Evolutionary conservation across 2,888 invertebrate genomes (phyloP), one percentile per base, ranked within the genome.

Genomic region (Rhodophaea formosa): DNA sequence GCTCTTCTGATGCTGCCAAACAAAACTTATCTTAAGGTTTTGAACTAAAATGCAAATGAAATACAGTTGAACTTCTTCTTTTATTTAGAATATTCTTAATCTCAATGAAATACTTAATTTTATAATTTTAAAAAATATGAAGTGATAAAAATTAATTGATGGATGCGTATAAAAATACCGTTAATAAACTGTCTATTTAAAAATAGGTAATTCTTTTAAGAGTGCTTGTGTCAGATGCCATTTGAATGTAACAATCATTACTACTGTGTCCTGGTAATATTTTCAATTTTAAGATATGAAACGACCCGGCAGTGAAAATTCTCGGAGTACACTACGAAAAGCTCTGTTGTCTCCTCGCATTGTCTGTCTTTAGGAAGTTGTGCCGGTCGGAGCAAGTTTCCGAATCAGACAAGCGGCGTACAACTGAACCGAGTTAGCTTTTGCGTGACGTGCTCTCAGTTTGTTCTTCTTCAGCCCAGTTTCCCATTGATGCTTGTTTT

Each of bases 391-490:
- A 76, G 75, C 77, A 83, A 88, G 81, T 86, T 86, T 75, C 65
- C 70, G 72, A 86, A 86, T 84, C 82, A 81, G 79, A 81, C 84
- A 81, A 87, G 82, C 83, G 82, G 83, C 84, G 80, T 84, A 84
- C 80, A 80, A 78, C 80, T 79, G 80, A 80, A 76, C 68, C 70
- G 76, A 83, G 76, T 83, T 82, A 70, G 74, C 74, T 77, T 77
- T 82, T 79, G 82, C 84, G 84, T 87, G 84, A 85, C 79, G 82
- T 74, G 75, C 80, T 79, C 75, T 79, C 78, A 82, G 77, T 86
- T 84, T 81, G 79, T 79, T 82, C 80, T 84, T 84, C 83, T 80
- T 79, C 75, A 74, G 69, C 70, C 72, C 72, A 72, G 75, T 80
- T 17, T 51, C 17, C 51, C 0, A 8, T 12, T 35, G 3, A 16